Conservation (phyloP, 2,888 invertebrate genomes). For the Thymelicus sylvestris region DNA sequence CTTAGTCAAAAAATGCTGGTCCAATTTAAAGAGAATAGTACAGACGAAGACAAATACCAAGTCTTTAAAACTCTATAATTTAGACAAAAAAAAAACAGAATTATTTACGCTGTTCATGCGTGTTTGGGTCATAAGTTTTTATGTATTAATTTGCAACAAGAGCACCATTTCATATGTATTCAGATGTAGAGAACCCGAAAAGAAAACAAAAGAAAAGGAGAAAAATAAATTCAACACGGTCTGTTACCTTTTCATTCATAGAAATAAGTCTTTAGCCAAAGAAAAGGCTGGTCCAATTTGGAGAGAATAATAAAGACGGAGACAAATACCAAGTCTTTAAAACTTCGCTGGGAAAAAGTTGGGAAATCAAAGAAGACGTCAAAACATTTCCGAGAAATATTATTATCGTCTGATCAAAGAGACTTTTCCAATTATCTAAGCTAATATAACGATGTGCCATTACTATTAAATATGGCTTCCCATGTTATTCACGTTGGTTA, state of each 20-base stretch:
- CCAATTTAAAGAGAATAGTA: constrained; percentile 2
- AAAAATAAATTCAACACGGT: not conserved
- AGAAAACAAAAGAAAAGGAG: not conserved
- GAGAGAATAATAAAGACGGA: constrained; percentile 13
- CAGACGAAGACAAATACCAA: constrained; percentile 16
- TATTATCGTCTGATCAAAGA: constrained; percentile 9
- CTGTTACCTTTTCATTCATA: not conserved
- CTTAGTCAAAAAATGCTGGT: not conserved
- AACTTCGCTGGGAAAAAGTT: constrained; percentile 11
- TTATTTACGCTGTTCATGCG: too few relatives aligned
- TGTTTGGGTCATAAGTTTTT: too few relatives aligned
- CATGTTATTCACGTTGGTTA: too few relatives aligned
- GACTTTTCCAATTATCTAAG: constrained; percentile 1
- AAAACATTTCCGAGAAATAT: constrained; percentile 12
- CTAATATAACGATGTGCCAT: not conserved
- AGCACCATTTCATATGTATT: too few relatives aligned
- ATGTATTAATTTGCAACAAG: too few relatives aligned
- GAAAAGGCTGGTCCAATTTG: constrained; percentile 3
- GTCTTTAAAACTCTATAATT: constrained; percentile 13
- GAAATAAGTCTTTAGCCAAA: not conserved
- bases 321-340: constrained; percentile 19
- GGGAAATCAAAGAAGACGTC: not conserved
- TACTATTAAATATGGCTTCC: not conserved
- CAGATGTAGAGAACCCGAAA: too few relatives aligned
- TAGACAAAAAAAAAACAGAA: too few relatives aligned